Evolutionary conservation across 1,140 invertebrate species (phyloP).

Genomic region (Leptopilina clavipes): DNA sequence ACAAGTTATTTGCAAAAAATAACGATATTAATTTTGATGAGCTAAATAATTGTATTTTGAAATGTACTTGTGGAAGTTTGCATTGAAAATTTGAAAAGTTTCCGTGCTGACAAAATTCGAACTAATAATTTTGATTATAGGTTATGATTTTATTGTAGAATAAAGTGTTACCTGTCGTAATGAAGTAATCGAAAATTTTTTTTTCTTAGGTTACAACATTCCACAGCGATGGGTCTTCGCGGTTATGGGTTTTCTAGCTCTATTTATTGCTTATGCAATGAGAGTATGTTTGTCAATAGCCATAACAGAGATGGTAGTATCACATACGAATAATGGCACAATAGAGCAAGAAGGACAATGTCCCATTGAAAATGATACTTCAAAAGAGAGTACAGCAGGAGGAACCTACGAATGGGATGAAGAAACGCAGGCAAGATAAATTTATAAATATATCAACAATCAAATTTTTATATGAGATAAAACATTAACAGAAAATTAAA

Average conservation of each 20-base stretch:
- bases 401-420: constrained; percentile 70
- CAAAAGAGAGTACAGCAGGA: constrained; percentile 73
- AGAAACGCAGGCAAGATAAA: constrained; percentile 51
- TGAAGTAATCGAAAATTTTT: constrained; percentile 1
- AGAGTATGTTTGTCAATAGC: constrained; percentile 91
- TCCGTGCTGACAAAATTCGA: too few relatives aligned
- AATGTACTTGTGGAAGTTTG: too few relatives aligned
- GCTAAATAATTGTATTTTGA: too few relatives aligned
- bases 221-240: constrained; percentile 86
- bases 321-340: constrained; percentile 53
- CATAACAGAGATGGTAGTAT: constrained; percentile 89
- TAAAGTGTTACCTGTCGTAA: too few relatives aligned
- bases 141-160: too few relatives aligned
- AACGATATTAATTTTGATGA: too few relatives aligned
- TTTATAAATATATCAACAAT: too few relatives aligned
- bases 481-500: too few relatives aligned
- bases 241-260: constrained; percentile 88
- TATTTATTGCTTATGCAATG: constrained; percentile 93
- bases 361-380: constrained; percentile 51
- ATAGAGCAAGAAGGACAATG: constrained; percentile 64
- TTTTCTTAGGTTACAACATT: constrained; percentile 77
- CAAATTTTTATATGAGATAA: too few relatives aligned
- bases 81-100: too few relatives aligned
- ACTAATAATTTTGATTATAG: too few relatives aligned
- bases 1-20: too few relatives aligned